Percentiles rank a stretch among this genome's conserved stretches.
phyloP scores from a whole-genome alignment of 2,888 invertebrate genomes.

The Hipparchia sbordonii region DNA sequence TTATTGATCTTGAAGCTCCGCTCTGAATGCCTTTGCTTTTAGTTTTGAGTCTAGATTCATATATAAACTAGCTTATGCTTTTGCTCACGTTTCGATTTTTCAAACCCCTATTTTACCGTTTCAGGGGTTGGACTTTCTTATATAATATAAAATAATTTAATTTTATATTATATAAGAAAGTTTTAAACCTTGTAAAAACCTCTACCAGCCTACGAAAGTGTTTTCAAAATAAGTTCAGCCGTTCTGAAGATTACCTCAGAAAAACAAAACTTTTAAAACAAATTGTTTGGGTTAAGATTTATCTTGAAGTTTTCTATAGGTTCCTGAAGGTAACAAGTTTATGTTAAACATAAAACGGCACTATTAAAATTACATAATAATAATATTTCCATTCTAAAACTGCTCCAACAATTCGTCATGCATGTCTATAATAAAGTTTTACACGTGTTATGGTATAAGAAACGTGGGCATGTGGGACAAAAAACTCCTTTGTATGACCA shows the following conservation, averaged over 20 bases:
- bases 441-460: constrained; percentile 29
- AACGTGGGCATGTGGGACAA: constrained; percentile 12
- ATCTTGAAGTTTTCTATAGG: too few relatives aligned
- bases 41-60: not conserved
- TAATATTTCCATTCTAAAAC: not conserved
- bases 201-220: too few relatives aligned
- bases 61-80: not conserved
- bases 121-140: not conserved
- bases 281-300: too few relatives aligned
- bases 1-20: constrained; percentile 10
- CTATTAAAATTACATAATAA: not conserved
- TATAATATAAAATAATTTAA: too few relatives aligned
- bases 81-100: too few relatives aligned
- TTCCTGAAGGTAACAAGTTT: too few relatives aligned
- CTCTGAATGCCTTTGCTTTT: constrained; percentile 2
- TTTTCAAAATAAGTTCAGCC: too few relatives aligned
- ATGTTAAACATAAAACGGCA: not conserved
- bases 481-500: constrained; percentile 18
- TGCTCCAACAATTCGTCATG: constrained; percentile 24
- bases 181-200: too few relatives aligned
- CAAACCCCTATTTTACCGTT: too few relatives aligned
- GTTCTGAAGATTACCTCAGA: too few relatives aligned
- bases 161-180: too few relatives aligned
- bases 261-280: too few relatives aligned
- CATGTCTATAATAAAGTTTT: constrained; percentile 28